Conservation (phyloP, 2,797 vertebrate species). For the Telmatherina bonti region DNA sequence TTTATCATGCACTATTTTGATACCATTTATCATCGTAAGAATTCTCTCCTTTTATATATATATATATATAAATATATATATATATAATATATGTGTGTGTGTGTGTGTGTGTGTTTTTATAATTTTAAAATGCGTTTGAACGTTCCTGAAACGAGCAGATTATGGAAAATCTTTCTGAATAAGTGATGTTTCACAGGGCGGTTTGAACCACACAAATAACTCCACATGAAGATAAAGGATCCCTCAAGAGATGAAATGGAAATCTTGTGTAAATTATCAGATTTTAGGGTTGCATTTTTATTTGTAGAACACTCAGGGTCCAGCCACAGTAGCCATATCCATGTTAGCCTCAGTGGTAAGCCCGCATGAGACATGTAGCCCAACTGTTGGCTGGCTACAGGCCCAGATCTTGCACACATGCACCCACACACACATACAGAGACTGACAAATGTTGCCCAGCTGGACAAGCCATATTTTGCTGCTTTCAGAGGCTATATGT, state of each 20-base stretch:
- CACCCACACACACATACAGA: constrained; percentile 13
- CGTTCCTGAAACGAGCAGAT: constrained; percentile 10
- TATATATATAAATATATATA: no score
- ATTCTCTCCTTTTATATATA: neutral
- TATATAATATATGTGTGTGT: no score
- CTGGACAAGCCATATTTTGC: constrained; percentile 14
- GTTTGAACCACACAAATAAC: neutral
- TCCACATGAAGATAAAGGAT: neutral
- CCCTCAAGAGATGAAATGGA: neutral
- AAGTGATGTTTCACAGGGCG: neutral
- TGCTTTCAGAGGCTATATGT: constrained; percentile 1
- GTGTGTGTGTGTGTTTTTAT: no score
- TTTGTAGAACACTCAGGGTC: constrained; percentile 3
- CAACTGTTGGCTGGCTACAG: constrained; percentile 52
- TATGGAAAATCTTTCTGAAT: neutral
- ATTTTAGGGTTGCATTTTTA: constrained; percentile 16
- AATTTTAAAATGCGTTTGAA: neutral
- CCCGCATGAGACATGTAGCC: constrained; percentile 30
- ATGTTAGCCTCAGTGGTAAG: constrained; percentile 30
- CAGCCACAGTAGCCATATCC: constrained; percentile 24
- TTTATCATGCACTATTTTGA: constrained; percentile 29
- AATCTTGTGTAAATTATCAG: neutral
- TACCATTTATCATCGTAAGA: constrained; percentile 13
- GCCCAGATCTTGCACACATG: constrained; percentile 34
- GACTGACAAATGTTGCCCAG: constrained; percentile 17